Evolutionary conservation across 2,113 vertebrate genomes (phyloP).

Genomic region (Stegostoma tigrinum): DNA sequence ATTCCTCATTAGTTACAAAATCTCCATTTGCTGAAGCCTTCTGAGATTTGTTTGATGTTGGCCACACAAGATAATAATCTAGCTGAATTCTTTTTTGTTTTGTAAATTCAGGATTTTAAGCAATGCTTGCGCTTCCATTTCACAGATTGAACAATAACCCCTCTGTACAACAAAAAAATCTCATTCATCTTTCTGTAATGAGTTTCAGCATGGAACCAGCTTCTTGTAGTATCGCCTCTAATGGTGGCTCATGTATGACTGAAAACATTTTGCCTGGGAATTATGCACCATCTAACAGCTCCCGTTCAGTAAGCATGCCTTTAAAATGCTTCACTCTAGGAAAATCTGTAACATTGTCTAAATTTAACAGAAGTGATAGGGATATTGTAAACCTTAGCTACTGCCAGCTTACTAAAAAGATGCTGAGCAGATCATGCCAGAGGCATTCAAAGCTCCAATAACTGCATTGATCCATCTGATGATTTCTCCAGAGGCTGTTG

Average conservation of each 20-base stretch:
- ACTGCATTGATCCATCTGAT: slow-evolving; percentile 25
- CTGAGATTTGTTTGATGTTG: neutral
- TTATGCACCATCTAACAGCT: neutral
- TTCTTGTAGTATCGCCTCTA: neutral
- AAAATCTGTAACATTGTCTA: neutral
- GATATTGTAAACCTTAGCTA: neutral
- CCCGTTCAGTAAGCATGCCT: neutral
- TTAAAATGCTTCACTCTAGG: neutral
- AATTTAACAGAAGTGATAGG: neutral
- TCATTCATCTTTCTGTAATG: neutral
- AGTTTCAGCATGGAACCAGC: neutral
- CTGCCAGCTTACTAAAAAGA: neutral
- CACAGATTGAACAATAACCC: neutral
- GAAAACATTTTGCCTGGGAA: neutral
- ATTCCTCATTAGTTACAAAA: neutral
- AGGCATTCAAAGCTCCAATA: neutral
- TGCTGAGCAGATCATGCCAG: neutral
- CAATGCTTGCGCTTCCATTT: neutral
- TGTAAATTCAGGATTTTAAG: neutral
- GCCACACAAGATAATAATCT: neutral
- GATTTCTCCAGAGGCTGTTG: neutral
- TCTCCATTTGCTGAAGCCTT: neutral
- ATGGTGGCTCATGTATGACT: neutral
- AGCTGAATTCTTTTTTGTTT: neutral
- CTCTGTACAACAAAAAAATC: neutral